These are phyloP conservation scores for Alentia gelatinosa DNA, from an alignment of 2,888 invertebrate species.

Conservation along the genomic window DNA sequence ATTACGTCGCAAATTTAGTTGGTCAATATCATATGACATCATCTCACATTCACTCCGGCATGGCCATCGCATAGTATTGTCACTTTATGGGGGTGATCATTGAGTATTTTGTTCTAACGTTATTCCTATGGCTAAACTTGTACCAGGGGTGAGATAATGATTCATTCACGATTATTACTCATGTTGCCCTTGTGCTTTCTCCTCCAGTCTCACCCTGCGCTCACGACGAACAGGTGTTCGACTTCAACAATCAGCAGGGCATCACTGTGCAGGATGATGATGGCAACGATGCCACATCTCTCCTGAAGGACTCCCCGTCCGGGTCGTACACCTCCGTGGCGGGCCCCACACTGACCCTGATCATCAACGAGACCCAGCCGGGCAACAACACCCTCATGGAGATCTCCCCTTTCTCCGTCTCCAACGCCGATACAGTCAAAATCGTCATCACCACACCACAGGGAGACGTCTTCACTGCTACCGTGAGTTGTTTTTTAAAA, in stretches of 20 bases:
- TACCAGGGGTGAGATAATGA: too few relatives aligned
- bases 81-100: too few relatives aligned
- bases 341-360: constrained; percentile 12
- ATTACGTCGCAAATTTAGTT: too few relatives aligned
- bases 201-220: not conserved
- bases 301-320: constrained; percentile 2
- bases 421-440: constrained; percentile 16
- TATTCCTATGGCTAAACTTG: too few relatives aligned
- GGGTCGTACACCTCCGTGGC: not conserved
- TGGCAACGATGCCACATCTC: not conserved
- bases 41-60: too few relatives aligned
- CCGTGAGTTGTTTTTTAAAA: not conserved
- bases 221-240: constrained; percentile 33
- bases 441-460: not conserved
- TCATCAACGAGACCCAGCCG: not conserved
- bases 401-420: not conserved
- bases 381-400: constrained; percentile 42
- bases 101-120: too few relatives aligned
- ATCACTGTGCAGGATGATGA: not conserved
- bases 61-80: too few relatives aligned
- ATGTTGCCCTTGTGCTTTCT: too few relatives aligned
- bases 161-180: too few relatives aligned
- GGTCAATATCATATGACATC: too few relatives aligned
- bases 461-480: not conserved
- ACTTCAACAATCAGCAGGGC: constrained; percentile 10